These are phyloP conservation scores for Parnassius orleans DNA, from an alignment of 2,888 invertebrate genomes.

Conservation along the genomic window DNA sequence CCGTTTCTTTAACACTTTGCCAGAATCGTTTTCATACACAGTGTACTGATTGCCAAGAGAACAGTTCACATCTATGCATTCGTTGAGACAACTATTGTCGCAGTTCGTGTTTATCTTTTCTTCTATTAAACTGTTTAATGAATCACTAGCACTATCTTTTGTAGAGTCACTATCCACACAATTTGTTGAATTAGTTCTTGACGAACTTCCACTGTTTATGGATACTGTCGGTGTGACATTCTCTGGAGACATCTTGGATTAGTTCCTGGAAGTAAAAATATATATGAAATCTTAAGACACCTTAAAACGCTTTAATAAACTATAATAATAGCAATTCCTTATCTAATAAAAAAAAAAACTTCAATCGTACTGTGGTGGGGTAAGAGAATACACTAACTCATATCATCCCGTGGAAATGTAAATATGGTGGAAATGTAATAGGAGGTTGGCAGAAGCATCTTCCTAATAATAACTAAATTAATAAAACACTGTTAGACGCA, in stretches of 20 bases:
- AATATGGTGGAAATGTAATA: too few relatives aligned
- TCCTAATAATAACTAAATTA: too few relatives aligned
- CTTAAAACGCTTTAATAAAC: too few relatives aligned
- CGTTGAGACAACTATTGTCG: constrained; percentile 35
- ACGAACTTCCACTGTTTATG: constrained; percentile 18
- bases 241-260: constrained; percentile 28
- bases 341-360: too few relatives aligned
- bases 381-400: too few relatives aligned
- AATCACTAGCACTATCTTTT: constrained; percentile 42
- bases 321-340: too few relatives aligned
- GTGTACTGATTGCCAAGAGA: constrained; percentile 36
- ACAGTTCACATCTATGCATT: constrained; percentile 34
- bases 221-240: constrained; percentile 17
- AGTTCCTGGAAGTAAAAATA: neutral
- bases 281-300: neutral
- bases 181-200: constrained; percentile 26
- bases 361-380: too few relatives aligned
- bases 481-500: too few relatives aligned
- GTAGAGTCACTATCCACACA: constrained; percentile 37
- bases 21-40: constrained; percentile 34
- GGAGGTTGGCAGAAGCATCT: too few relatives aligned
- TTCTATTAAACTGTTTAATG: constrained; percentile 46
- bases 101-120: constrained; percentile 33
- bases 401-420: too few relatives aligned
- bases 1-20: constrained; percentile 28